Conservation (phyloP, 2,113 vertebrate species). For the Dascyllus trimaculatus region DNA sequence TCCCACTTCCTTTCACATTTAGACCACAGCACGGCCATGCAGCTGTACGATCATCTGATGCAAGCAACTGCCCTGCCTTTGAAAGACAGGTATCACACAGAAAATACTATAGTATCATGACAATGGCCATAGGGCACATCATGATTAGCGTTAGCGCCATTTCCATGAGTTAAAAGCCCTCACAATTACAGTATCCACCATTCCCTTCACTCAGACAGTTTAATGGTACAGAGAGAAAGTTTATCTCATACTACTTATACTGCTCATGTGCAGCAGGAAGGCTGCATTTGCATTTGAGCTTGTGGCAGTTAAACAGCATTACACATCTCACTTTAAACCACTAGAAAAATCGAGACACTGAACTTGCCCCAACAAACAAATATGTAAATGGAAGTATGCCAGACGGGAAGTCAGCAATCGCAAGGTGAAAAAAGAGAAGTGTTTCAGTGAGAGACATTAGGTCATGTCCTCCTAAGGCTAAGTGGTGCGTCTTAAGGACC, state of each 20-base stretch:
- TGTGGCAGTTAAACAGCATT: background rate
- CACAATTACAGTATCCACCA: conserved; percentile 21
- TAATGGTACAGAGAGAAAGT: conserved; percentile 17
- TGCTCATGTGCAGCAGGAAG: background rate
- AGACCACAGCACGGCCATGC: conserved; percentile 19
- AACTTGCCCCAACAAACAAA: conserved; percentile 30
- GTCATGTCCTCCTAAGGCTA: conserved; percentile 39
- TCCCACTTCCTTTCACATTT: conserved; percentile 57
- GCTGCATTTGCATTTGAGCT: background rate
- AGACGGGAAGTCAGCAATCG: conserved; percentile 56
- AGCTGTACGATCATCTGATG: conserved; percentile 31
- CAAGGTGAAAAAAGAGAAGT: conserved; percentile 45
- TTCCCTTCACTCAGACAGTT: conserved; percentile 37
- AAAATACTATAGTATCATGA: conserved; percentile 13
- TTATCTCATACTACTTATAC: background rate
- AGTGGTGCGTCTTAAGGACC: conserved; percentile 27
- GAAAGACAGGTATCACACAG: conserved; percentile 16
- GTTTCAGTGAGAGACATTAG: conserved; percentile 38
- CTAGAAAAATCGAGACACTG: conserved; percentile 13
- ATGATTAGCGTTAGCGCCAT: background rate
- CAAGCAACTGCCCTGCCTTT: conserved; percentile 5
- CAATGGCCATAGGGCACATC: background rate
- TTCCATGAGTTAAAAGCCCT: conserved; percentile 27
- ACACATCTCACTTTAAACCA: conserved; percentile 48
- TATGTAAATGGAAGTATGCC: conserved; percentile 20